Base-by-base conservation (phyloP, 2,888 invertebrate species). In the Hetaerina titia region DNA sequence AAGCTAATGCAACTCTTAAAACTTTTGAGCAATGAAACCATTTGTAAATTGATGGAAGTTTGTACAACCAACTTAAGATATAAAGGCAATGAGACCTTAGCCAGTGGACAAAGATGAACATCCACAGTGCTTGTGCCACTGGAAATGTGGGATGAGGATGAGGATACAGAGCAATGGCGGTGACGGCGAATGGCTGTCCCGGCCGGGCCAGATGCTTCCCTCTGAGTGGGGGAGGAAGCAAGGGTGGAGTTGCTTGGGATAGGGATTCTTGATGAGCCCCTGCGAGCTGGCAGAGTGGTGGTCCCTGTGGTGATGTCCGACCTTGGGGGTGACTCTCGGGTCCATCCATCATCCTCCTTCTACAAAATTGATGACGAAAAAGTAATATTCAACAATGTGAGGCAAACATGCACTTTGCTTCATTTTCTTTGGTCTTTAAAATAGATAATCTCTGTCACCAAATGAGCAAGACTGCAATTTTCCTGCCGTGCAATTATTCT, bases 331-430 rank as follows among this genome's bases (percentile, higher is more conserved):
- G 92, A 92, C 56, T 92, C 92, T n/a, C 92, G 69, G 11, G 56
- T 56, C 92, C 92, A 92, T 92, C 57, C 92, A 69, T 92, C 92
- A 4, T 92, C 92, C n/a, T 92, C 92, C 56, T 92, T 92, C 92
- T 92, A 56, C 2, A 56, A 92, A 22, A 58, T 88, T 9, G 19
- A 31, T 17, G 25, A 88, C 45, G 56, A 19, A 57, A 25, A 25
- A 81, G 69, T 69, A 7, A 69, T 13, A 22, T 19, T 69, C 22
- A 22, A 69, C 69, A 19, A 0, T 0, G 15, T 15, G 5, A 19
- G 22, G 22, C 5, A 60, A 60, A 60, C 17, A 60, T 60, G 60
- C 60, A 60, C 11, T 15, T 15, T 11, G 60, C 13, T 60, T 60
- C 1, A 17, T 60, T 11, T 17, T 60, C 60, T 60, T 1, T 11